Base-by-base conservation (phyloP, 2,113 vertebrate species). In the Megaceryle maxima region DNA sequence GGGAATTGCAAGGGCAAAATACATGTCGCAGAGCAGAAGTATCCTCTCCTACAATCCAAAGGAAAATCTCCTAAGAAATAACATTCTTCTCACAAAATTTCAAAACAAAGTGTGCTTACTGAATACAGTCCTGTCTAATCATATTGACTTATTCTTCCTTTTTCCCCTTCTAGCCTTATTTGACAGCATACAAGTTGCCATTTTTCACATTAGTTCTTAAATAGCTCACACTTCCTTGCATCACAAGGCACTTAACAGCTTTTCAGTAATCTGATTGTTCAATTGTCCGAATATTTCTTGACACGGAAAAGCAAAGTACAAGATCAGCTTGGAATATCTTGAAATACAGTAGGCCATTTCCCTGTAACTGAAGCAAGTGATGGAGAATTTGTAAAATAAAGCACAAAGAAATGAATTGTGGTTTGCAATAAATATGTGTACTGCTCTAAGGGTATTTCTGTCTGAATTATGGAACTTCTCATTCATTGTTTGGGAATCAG, bases 331-430 rank as follows among this genome's bases (percentile, higher is more conserved):
- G 80, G 50, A 84, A 64, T 48, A 13, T n/a, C 43, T 66, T 87
- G 87, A 94, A 91, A 94, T 95, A 94, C 74, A 74, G 57, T 68
- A 74, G 83, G 62, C 88, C 80, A 51, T 97, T 96, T 46, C 77
- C 5, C 59, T 39, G 25, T 4, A 96, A 57, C 81, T 82, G 67
- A 70, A 87, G 96, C 95, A 95, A 85, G 46, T 83, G 85, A 96
- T 80, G 96, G 94, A 51, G 96, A 85, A 91, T 97, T 92, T 94
- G 91, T 91, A 55, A 92, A 96, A 95, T 94, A 89, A 94, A 91
- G 79, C 62, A 17, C 44, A 59, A 79, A 80, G 66, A 67, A 50
- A 77, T 46, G 81, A 92, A 31, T 83, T 77, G 93, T 92, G 72
- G 29, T 41, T 56, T 53, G 90, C 74, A 57, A 56, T 95, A 96